Evolutionary conservation across 2,888 invertebrate species (phyloP).

Genomic region (Oligia latruncula): DNA sequence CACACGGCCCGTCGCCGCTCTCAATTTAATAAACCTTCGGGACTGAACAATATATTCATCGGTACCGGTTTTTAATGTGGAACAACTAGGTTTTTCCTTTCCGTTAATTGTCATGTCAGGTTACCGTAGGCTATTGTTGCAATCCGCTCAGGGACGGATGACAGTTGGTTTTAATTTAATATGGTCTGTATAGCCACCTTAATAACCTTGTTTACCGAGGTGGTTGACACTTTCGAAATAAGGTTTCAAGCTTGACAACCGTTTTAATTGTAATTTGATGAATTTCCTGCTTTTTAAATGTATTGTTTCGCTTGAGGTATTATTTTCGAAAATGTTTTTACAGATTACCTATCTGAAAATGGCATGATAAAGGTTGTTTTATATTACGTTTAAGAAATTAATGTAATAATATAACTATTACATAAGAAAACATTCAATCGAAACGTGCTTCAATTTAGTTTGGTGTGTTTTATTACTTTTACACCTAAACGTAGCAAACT

Average conservation of each 20-base stretch:
- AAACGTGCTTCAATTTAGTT: constrained; percentile 26
- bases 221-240: constrained; percentile 56
- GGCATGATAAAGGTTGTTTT: constrained; percentile 6
- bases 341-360: neutral
- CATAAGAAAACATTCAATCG: constrained; percentile 18
- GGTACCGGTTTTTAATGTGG: constrained; percentile 66
- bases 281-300: constrained; percentile 47
- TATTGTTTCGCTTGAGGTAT: constrained; percentile 22
- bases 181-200: constrained; percentile 16
- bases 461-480: constrained; percentile 24
- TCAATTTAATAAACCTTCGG: constrained; percentile 60
- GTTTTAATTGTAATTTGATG: constrained; percentile 41
- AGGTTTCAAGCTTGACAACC: constrained; percentile 44
- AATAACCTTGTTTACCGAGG: constrained; percentile 47
- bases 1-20: constrained; percentile 47
- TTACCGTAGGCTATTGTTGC: constrained; percentile 61
- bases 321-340: constrained; percentile 10
- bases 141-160: constrained; percentile 54
- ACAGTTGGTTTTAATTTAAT: constrained; percentile 32
- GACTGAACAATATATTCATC: constrained; percentile 61
- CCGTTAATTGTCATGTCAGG: constrained; percentile 77
- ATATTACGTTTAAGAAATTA: neutral
- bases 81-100: constrained; percentile 78
- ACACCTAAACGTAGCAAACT: constrained; percentile 17
- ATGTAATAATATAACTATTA: neutral